These are phyloP conservation scores for Trichonephila clavata DNA, from an alignment of 1,140 invertebrate species.

Conservation along the genomic window DNA sequence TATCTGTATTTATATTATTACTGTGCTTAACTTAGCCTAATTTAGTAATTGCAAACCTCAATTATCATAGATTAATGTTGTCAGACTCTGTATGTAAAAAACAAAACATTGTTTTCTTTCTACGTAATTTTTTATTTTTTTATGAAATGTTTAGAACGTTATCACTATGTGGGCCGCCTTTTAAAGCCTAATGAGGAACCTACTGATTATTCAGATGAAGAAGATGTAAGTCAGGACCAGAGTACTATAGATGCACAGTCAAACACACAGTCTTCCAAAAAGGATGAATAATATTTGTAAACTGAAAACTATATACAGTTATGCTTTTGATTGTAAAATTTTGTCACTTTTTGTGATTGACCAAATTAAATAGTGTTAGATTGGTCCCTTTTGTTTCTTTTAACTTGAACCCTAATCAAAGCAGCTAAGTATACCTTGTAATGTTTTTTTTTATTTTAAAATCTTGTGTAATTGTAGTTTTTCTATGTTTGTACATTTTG, in stretches of 20 bases:
- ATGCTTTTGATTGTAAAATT: not conserved
- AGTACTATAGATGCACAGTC: conserved; percentile 63
- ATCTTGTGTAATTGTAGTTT: conserved; percentile 26
- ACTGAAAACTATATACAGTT: not conserved
- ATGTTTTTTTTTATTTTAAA: conserved; percentile 6
- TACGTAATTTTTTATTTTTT: too few species aligned
- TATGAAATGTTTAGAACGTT: conserved; percentile 89
- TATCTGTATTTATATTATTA: too few species aligned
- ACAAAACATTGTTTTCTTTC: too few species aligned
- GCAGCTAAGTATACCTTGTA: conserved; percentile 24
- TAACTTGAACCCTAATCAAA: not conserved
- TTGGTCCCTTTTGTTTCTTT: not conserved
- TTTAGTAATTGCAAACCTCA: too few species aligned
- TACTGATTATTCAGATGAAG: conserved; percentile 94
- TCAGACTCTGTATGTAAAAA: too few species aligned
- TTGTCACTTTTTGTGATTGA: not conserved
- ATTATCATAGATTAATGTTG: too few species aligned
- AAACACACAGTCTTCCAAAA: conserved; percentile 58
- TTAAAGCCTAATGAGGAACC: conserved; percentile 95
- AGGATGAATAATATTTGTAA: conserved; percentile 37
- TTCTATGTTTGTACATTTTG: conserved; percentile 44
- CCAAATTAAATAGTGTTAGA: not conserved
- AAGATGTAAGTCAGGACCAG: conserved; percentile 82
- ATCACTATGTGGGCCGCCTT: conserved; percentile 94
- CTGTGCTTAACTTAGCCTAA: too few species aligned